These are phyloP conservation scores for Stylophora pistillata DNA, from an alignment of 64 coral and sea anemone genomes.

Conservation along the genomic window DNA sequence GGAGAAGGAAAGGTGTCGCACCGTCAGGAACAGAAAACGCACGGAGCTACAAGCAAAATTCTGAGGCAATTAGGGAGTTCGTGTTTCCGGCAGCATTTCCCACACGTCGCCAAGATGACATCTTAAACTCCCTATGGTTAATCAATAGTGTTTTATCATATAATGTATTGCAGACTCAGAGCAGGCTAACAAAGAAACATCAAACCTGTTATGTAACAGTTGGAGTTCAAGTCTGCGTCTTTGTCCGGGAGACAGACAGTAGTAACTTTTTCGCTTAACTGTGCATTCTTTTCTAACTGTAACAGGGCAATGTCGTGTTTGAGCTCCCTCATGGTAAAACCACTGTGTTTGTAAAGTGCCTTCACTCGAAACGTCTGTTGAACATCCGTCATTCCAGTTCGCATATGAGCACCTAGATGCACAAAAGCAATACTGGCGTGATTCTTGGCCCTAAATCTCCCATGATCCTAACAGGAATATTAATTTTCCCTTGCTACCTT, in stretches of 20 bases:
- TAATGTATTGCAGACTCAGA: too few species aligned
- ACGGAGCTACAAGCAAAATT: too few species aligned
- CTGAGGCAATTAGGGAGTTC: too few species aligned
- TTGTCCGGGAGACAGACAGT: conserved; percentile 54
- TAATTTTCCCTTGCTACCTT: too few species aligned
- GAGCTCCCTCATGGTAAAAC: conserved; percentile 18
- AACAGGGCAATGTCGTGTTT: conserved; percentile 63
- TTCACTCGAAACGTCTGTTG: conserved; percentile 43
- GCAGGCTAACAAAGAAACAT: background rate
- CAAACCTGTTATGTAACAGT: conserved; percentile 65
- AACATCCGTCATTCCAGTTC: conserved; percentile 40
- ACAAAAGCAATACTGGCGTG: background rate
- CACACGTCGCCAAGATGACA: too few species aligned
- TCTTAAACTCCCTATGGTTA: too few species aligned
- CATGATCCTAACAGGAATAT: background rate
- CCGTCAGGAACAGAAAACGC: too few species aligned
- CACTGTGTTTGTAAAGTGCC: conserved; percentile 48
- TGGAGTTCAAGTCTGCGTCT: background rate
- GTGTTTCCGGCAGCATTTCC: too few species aligned
- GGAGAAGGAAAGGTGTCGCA: too few species aligned
- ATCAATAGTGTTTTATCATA: too few species aligned
- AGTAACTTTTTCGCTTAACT: conserved; percentile 46
- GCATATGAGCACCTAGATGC: conserved; percentile 32
- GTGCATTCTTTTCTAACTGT: conserved; percentile 1
- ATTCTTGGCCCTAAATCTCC: too few species aligned